Percentiles rank a stretch among this genome's conserved stretches.
Evolutionary conservation across 2,888 invertebrate species (phyloP).

Genomic region (Nymphalis urticae): DNA sequence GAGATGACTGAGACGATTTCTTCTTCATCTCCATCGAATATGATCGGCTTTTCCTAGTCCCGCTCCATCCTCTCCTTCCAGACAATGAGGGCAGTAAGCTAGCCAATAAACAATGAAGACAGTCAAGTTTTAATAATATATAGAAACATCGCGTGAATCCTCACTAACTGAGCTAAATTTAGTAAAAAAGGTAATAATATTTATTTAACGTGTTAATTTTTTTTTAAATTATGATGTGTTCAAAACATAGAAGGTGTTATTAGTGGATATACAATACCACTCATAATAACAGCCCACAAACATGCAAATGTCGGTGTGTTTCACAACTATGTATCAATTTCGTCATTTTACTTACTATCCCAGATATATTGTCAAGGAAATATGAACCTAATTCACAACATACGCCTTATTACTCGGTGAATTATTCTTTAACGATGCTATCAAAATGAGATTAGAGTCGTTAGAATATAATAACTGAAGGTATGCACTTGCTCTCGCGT

Average conservation of each 20-base stretch:
- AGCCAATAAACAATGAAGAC: too few species aligned
- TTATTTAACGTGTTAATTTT: background rate
- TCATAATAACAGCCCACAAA: conserved; percentile 56
- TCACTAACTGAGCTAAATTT: too few species aligned
- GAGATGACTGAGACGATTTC: too few species aligned
- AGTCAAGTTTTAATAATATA: too few species aligned
- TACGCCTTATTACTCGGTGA: conserved; percentile 37
- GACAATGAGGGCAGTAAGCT: too few species aligned
- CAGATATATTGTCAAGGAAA: conserved; percentile 25
- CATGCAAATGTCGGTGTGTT: conserved; percentile 60
- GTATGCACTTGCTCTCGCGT: conserved; percentile 55
- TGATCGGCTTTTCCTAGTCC: too few species aligned
- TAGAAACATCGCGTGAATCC: too few species aligned
- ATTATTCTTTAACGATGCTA: conserved; percentile 42
- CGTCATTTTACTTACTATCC: conserved; percentile 42
- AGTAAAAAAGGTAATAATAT: background rate
- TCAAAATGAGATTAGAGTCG: conserved; percentile 50
- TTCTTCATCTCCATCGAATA: too few species aligned
- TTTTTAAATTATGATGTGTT: conserved; percentile 19
- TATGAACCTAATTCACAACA: conserved; percentile 32
- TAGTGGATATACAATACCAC: conserved; percentile 50
- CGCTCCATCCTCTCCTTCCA: too few species aligned
- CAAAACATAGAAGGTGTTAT: conserved; percentile 60
- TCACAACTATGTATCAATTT: conserved; percentile 56
- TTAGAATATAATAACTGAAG: conserved; percentile 60